Base-by-base conservation (phyloP, 2,888 invertebrate genomes). In the Meganola albula region DNA sequence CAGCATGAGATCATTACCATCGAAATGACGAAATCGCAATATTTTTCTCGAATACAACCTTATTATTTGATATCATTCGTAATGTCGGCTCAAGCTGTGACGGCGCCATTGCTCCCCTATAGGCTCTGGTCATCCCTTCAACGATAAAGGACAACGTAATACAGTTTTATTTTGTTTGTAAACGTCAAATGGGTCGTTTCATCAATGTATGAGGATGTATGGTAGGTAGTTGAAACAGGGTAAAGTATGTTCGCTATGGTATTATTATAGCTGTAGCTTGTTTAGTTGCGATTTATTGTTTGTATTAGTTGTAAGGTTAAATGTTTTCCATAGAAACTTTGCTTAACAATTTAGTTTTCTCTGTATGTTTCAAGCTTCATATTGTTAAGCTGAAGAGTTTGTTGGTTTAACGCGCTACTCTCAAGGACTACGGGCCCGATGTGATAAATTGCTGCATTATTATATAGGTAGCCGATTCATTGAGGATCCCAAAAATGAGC, bases 21-120 rank as follows among this genome's bases (percentile, higher is more conserved):
- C 12, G 24, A 35, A 48, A 41, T 28, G 28, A 39, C 12, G 24
- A 35, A 48, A 41, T 31, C 28, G 37, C 31, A 27, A 40, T 39
- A 40, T 54, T 40, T 49, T 42, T 31, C 24, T 34, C 12, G 26
- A 40, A 34, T 37, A 42, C 40, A 40, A 40, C 39, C 47, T 52
- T 59, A 54, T 56, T 57, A 48, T 55, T 46, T 53, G 53, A 53
- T 55, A 44, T 34, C 51, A 50, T 43, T 52, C 25, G 50, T 58
- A 53, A 48, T 52, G 48, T 45, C 49, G 50, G 44, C 57, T 44
- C 48, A 58, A 55, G 68, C 49, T 67, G 52, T 18, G 31, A 32
- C 46, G 79, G 76, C 79, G 79, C 79, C 79, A n/a, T n/a, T n/a
- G 51, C 48, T 59, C 57, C 74, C 74, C 74, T 47, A 58, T 7